Conservation (phyloP, 2,888 invertebrate species). For the Helicoverpa assulta region DNA sequence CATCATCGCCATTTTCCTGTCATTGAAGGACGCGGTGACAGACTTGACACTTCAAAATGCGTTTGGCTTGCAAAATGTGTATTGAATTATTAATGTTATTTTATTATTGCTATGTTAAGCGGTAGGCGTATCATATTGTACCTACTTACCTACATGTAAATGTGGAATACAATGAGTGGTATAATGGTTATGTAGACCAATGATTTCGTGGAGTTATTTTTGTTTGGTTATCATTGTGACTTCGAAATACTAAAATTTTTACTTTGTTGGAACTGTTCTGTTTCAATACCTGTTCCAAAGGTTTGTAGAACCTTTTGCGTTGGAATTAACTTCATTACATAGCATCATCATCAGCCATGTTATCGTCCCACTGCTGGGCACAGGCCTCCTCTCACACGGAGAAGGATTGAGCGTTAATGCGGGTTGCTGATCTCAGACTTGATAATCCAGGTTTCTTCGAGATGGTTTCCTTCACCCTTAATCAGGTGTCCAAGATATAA, state of each 20-base stretch:
- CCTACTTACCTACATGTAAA: slow-evolving; percentile 71
- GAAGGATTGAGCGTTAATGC: too few relatives aligned
- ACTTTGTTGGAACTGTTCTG: neutral
- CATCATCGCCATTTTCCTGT: slow-evolving; percentile 83
- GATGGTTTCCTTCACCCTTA: too few relatives aligned
- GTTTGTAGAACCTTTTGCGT: too few relatives aligned
- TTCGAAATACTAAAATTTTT: neutral
- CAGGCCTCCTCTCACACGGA: too few relatives aligned
- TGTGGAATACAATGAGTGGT: slow-evolving; percentile 57
- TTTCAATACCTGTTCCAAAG: neutral
- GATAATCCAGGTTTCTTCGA: too few relatives aligned
- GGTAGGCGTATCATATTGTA: slow-evolving; percentile 61
- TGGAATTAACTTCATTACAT: too few relatives aligned
- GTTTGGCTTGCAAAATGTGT: slow-evolving; percentile 73
- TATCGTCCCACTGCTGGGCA: too few relatives aligned
- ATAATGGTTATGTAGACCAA: slow-evolving; percentile 44
- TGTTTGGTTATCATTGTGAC: neutral
- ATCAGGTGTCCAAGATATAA: too few relatives aligned
- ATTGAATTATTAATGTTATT: slow-evolving; percentile 74
- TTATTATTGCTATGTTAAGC: slow-evolving; percentile 68
- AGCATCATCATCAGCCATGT: too few relatives aligned
- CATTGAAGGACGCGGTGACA: slow-evolving; percentile 77
- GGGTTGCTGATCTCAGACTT: too few relatives aligned
- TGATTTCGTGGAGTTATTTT: slow-evolving; percentile 46
- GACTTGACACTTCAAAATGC: slow-evolving; percentile 76